Percentiles rank a stretch among this genome's conserved stretches.
phyloP scores from a whole-genome alignment of 2,888 invertebrate genomes.

The Allygus modestus region DNA sequence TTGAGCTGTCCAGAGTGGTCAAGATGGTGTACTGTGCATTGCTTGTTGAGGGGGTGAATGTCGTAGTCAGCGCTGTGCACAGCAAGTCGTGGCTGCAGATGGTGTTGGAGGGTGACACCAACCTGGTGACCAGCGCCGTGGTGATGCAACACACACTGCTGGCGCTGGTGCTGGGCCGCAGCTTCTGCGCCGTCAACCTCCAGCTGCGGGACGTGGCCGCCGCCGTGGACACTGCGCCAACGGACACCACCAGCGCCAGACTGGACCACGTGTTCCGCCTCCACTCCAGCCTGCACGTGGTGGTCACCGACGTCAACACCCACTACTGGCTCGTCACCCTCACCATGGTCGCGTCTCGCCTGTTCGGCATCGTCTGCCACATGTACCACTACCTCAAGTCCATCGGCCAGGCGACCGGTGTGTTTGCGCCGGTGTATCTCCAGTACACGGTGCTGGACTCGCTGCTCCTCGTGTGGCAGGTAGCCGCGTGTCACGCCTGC shows the following conservation, averaged over 20 bases:
- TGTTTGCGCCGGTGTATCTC: background rate
- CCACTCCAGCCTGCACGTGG: background rate
- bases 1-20: background rate
- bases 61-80: background rate
- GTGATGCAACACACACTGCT: background rate
- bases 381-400: conserved; percentile 33
- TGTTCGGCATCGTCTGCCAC: conserved; percentile 18
- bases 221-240: background rate
- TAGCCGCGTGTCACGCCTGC: background rate
- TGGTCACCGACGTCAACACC: background rate
- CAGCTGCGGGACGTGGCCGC: background rate
- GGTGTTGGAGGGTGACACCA: background rate
- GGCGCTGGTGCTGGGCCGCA: background rate
- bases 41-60: background rate
- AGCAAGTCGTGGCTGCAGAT: no score
- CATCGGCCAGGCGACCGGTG: background rate
- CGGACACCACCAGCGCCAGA: background rate
- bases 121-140: background rate
- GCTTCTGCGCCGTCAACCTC: background rate
- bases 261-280: conserved; percentile 24
- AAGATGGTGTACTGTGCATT: background rate
- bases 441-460: background rate
- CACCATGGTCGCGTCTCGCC: background rate
- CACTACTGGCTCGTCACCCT: conserved; percentile 21
- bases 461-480: background rate